phyloP scores from a whole-genome alignment of 1,140 invertebrate genomes.

The Gonioctena quinquepunctata region DNA sequence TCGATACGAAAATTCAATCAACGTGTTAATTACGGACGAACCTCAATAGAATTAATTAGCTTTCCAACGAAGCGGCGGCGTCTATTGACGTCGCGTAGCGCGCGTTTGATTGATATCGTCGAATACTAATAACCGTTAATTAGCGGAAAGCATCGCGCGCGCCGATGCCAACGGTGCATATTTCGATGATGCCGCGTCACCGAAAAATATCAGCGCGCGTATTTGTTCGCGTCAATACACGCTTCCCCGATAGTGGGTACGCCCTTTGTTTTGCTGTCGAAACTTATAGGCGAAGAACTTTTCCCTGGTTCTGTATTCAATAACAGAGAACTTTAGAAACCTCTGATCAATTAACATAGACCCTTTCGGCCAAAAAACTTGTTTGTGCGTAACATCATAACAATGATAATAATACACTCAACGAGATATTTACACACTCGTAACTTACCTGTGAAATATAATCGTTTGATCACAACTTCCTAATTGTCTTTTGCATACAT shows the following conservation, averaged over 20 bases:
- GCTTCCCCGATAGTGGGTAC: background rate
- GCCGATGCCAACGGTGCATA: too few relatives aligned
- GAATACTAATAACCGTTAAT: background rate
- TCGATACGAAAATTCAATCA: background rate
- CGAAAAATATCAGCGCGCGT: background rate
- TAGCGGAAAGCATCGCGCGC: background rate
- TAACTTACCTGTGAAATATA: too few relatives aligned
- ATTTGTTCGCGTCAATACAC: background rate
- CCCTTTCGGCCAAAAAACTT: too few relatives aligned
- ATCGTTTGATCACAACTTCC: too few relatives aligned
- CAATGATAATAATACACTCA: too few relatives aligned
- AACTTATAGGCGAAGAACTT: background rate
- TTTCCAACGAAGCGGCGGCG: background rate
- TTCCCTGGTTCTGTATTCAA: too few relatives aligned
- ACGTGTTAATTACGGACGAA: background rate
- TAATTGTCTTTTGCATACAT: too few relatives aligned
- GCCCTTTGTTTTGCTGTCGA: background rate
- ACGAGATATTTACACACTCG: too few relatives aligned
- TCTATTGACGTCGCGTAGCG: background rate
- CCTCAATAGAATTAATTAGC: background rate
- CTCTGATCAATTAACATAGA: too few relatives aligned
- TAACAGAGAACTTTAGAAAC: too few relatives aligned
- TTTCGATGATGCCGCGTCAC: too few relatives aligned
- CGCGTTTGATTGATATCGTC: background rate
- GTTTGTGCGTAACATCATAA: too few relatives aligned